Evolutionary conservation across 2,888 invertebrate genomes (phyloP).

Genomic region (Siphlonurus alternatus): DNA sequence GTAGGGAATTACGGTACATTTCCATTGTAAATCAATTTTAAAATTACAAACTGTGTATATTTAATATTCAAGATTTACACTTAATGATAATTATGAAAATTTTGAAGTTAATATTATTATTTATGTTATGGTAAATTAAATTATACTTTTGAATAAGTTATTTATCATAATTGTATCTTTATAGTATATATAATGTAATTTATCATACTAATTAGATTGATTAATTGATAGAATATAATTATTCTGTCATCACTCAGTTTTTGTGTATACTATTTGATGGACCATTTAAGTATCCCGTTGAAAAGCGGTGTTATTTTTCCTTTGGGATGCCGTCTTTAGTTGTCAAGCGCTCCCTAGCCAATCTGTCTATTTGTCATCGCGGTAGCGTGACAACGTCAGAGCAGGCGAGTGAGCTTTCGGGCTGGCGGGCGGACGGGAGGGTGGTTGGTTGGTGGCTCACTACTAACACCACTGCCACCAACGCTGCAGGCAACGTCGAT

Average conservation of each 20-base stretch:
- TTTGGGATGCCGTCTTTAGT: not conserved
- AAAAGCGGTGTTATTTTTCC: not conserved
- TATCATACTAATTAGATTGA: too few species aligned
- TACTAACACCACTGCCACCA: not conserved
- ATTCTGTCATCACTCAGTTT: too few species aligned
- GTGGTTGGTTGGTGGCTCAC: not conserved
- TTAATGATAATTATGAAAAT: too few species aligned
- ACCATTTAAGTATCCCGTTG: not conserved
- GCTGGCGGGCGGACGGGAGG: not conserved
- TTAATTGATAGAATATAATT: too few species aligned
- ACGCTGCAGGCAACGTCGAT: not conserved
- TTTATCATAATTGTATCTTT: too few species aligned
- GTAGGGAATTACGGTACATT: not conserved
- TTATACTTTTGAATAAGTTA: too few species aligned
- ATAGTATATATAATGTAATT: too few species aligned
- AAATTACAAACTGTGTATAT: not conserved
- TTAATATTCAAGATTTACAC: too few species aligned
- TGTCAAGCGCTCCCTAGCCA: not conserved
- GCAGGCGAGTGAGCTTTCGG: not conserved
- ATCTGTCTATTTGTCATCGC: not conserved
- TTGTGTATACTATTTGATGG: not conserved
- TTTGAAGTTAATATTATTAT: too few species aligned
- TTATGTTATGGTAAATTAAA: too few species aligned
- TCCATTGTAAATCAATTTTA: not conserved
- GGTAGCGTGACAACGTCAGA: not conserved